Conservation (phyloP, 1,140 invertebrate genomes). For the Callitettix versicolor region DNA sequence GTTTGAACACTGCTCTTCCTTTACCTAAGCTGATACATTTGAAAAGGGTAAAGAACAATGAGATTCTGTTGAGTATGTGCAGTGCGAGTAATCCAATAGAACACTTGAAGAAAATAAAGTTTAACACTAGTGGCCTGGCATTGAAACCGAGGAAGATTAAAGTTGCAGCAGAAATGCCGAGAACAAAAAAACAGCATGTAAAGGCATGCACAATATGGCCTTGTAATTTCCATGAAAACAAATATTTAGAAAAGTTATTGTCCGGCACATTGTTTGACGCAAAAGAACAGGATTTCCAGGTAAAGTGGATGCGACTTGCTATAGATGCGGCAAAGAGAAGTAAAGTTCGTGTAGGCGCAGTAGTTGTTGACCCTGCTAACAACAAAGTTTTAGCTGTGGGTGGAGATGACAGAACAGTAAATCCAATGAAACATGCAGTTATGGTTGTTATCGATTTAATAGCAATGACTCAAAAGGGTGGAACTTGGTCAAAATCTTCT, state of each 20-base stretch:
- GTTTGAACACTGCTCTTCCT: slow-evolving; percentile 42
- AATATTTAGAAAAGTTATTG: slow-evolving; percentile 51
- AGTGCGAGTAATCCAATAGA: slow-evolving; percentile 6
- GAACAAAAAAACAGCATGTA: slow-evolving; percentile 55
- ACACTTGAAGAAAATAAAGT: background rate
- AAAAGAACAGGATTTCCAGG: slow-evolving; percentile 45
- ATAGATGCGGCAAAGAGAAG: slow-evolving; percentile 35
- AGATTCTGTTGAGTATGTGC: slow-evolving; percentile 12
- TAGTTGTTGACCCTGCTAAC: slow-evolving; percentile 55
- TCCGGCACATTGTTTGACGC: slow-evolving; percentile 49
- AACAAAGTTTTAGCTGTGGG: slow-evolving; percentile 53
- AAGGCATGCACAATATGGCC: slow-evolving; percentile 59
- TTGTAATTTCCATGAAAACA: slow-evolving; percentile 72
- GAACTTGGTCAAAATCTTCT: slow-evolving; percentile 45
- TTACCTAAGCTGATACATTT: slow-evolving; percentile 54
- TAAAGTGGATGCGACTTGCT: slow-evolving; percentile 47
- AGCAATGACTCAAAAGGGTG: slow-evolving; percentile 68
- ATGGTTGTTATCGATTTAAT: slow-evolving; percentile 82
- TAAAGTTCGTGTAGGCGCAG: slow-evolving; percentile 37
- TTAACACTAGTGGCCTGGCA: slow-evolving; percentile 34
- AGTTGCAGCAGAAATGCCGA: slow-evolving; percentile 49
- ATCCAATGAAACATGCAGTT: slow-evolving; percentile 72
- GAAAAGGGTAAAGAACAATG: slow-evolving; percentile 47
- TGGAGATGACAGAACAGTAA: slow-evolving; percentile 42
- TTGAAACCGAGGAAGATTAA: slow-evolving; percentile 36